Conservation (phyloP, 2,113 vertebrate species). For the Halcyon senegalensis region DNA sequence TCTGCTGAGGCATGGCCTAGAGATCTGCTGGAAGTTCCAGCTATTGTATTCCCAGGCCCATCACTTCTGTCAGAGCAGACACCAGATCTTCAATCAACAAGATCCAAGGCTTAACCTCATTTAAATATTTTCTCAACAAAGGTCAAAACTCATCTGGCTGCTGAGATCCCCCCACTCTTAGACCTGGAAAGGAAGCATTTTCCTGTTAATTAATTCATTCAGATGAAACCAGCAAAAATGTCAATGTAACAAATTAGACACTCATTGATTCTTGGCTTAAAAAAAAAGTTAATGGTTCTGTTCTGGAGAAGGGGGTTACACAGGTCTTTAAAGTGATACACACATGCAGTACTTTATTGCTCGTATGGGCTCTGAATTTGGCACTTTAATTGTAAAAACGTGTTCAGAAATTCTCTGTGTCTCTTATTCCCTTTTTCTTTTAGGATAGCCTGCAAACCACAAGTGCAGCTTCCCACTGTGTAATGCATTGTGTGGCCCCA, state of each 20-base stretch:
- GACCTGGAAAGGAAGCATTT: slow-evolving; percentile 62
- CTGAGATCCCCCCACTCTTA: background rate
- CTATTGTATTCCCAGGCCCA: slow-evolving; percentile 10
- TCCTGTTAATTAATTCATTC: slow-evolving; percentile 74
- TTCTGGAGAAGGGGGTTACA: slow-evolving; percentile 54
- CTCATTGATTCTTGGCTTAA: slow-evolving; percentile 79
- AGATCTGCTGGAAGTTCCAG: background rate
- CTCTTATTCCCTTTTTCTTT: background rate
- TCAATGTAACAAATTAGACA: slow-evolving; percentile 77
- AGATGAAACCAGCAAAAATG: slow-evolving; percentile 76
- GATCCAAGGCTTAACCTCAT: slow-evolving; percentile 54
- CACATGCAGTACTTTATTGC: background rate
- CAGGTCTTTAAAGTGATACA: slow-evolving; percentile 58
- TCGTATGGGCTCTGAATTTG: background rate
- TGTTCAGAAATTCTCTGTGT: background rate
- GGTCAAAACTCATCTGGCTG: slow-evolving; percentile 74
- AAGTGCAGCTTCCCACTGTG: background rate
- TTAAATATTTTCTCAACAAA: slow-evolving; percentile 55
- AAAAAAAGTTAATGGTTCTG: slow-evolving; percentile 67
- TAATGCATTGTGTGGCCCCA: fast-evolving
- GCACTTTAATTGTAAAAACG: background rate
- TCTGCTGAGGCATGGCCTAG: background rate
- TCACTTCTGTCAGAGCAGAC: slow-evolving; percentile 46
- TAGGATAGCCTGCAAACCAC: background rate
- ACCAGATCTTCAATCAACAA: background rate